Evolutionary conservation across 2,113 vertebrate species (phyloP).

Genomic region (Rhombomys opimus): DNA sequence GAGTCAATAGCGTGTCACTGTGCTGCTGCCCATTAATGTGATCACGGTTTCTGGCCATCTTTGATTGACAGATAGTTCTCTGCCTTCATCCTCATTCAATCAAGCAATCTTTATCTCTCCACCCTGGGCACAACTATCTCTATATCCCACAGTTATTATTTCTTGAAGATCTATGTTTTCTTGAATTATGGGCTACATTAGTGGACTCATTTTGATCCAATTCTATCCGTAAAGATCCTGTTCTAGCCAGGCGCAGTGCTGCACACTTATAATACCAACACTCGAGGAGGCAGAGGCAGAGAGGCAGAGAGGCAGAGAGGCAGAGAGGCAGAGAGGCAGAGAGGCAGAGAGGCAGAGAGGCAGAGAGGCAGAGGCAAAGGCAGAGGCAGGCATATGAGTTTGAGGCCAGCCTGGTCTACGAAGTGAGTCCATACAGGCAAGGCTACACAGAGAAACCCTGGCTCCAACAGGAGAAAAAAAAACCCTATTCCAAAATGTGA

Average conservation of each 20-base stretch:
- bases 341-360: too few species aligned
- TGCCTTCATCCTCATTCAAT: not conserved
- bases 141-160: not conserved
- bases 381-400: too few species aligned
- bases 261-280: too few species aligned
- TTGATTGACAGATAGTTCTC: not conserved
- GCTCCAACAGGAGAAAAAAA: too few species aligned
- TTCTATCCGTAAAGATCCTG: not conserved
- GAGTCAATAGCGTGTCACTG: not conserved
- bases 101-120: not conserved
- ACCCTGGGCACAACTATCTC: not conserved
- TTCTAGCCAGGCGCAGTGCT: too few species aligned
- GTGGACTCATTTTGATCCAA: not conserved
- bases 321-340: too few species aligned
- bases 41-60: not conserved
- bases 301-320: too few species aligned
- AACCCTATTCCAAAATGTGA: not conserved
- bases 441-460: too few species aligned
- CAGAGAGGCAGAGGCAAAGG: too few species aligned
- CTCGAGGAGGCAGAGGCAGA: too few species aligned
- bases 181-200: not conserved
- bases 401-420: too few species aligned
- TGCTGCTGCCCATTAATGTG: accelerated
- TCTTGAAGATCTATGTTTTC: not conserved
- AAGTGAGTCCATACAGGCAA: too few species aligned